phyloP scores from a whole-genome alignment of 2,888 invertebrate genomes.

The Hirtodrosophila histrioides region DNA sequence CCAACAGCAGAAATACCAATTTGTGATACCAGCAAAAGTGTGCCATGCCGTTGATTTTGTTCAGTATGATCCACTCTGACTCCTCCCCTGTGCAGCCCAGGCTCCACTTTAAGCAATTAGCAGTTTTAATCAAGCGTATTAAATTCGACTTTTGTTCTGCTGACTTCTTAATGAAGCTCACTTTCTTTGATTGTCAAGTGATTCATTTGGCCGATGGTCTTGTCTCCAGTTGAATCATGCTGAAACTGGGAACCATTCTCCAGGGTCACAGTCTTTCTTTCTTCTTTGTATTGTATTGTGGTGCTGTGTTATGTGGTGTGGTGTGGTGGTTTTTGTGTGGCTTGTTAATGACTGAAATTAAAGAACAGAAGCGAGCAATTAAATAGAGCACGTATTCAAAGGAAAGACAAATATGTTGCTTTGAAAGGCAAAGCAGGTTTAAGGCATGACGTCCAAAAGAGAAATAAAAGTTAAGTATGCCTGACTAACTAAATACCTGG shows the following conservation, averaged over 20 bases:
- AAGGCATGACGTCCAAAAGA: background rate
- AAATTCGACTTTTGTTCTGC: constrained; percentile 36
- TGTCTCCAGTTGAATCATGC: constrained; percentile 60
- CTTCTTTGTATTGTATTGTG: constrained; percentile 10
- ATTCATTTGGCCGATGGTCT: constrained; percentile 63
- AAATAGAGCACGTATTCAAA: constrained; percentile 22
- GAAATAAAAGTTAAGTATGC: too few species aligned
- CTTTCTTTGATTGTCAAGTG: constrained; percentile 59
- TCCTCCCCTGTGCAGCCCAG: constrained; percentile 12
- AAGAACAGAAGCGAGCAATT: constrained; percentile 60
- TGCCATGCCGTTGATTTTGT: constrained; percentile 62
- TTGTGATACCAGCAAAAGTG: constrained; percentile 80
- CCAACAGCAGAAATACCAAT: constrained; percentile 79
- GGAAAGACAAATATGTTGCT: constrained; percentile 9
- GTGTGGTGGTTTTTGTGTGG: constrained; percentile 13
- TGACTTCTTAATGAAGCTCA: constrained; percentile 58
- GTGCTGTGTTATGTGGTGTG: constrained; percentile 2
- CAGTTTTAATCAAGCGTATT: constrained; percentile 36
- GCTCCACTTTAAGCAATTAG: constrained; percentile 22
- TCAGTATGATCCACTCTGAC: constrained; percentile 28
- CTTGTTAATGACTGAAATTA: constrained; percentile 70
- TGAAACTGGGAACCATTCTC: constrained; percentile 41
- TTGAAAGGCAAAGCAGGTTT: background rate
- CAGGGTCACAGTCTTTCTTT: constrained; percentile 29
- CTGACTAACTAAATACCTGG: background rate